Evolutionary conservation across 2,797 vertebrate genomes (phyloP).

Genomic region (Chrosomus eos): DNA sequence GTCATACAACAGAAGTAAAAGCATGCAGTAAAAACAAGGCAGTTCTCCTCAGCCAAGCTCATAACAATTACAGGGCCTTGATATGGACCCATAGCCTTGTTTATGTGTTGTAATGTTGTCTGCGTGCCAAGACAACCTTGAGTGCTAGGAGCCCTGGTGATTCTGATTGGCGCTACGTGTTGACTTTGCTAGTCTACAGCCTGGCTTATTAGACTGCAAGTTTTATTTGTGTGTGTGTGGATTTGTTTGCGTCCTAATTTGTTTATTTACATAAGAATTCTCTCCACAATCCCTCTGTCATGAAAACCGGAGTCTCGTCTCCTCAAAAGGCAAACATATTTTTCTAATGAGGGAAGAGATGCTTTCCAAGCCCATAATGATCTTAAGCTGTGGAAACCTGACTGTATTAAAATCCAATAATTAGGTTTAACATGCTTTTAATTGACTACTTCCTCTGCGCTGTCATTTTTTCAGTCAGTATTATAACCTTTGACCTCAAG

Average conservation of each 20-base stretch:
- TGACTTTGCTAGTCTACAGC: conserved; percentile 32
- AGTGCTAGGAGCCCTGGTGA: conserved; percentile 72
- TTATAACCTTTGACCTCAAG: conserved; percentile 23
- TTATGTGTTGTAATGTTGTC: conserved; percentile 79
- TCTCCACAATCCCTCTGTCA: conserved; percentile 67
- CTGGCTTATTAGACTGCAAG: conserved; percentile 28
- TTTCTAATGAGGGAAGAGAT: conserved; percentile 52
- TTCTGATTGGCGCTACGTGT: conserved; percentile 73
- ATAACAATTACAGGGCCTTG: conserved; percentile 77
- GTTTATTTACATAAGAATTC: conserved; percentile 66
- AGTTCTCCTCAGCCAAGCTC: conserved; percentile 73
- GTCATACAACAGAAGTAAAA: conserved; percentile 75
- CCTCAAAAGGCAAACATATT: conserved; percentile 47
- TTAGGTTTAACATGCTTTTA: conserved; percentile 51
- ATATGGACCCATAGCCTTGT: conserved; percentile 74
- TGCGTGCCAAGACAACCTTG: conserved; percentile 68
- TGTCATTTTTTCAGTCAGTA: not conserved
- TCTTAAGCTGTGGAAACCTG: conserved; percentile 54
- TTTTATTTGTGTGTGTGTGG: conserved; percentile 64
- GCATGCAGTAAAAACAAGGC: conserved; percentile 60
- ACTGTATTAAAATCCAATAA: conserved; percentile 51
- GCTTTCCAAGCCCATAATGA: conserved; percentile 51
- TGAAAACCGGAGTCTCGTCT: conserved; percentile 58
- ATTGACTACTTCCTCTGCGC: conserved; percentile 11
- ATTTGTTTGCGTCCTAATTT: conserved; percentile 63